Evolutionary conservation across 2,797 vertebrate genomes (phyloP).

Genomic region (Sebastes taczanowskii): DNA sequence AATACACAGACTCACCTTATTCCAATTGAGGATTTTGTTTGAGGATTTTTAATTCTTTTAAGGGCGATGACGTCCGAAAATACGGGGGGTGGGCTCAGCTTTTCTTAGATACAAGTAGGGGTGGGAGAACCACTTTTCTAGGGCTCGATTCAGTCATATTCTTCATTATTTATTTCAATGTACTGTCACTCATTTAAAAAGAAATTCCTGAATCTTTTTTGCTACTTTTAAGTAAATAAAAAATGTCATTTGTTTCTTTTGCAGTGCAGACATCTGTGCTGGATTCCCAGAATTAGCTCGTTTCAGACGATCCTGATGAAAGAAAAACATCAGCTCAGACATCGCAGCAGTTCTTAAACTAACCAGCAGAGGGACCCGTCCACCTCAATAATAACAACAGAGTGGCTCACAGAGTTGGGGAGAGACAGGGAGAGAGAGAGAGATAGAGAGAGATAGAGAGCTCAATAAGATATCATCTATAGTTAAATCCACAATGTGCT

Average conservation of each 20-base stretch:
- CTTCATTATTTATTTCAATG: neutral
- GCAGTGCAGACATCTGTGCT: neutral
- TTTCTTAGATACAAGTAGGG: too few species aligned
- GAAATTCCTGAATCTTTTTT: neutral
- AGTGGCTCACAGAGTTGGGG: neutral
- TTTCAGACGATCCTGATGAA: neutral
- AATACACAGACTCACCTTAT: too few species aligned
- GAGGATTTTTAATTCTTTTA: too few species aligned
- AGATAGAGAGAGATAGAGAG: neutral
- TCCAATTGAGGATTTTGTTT: too few species aligned
- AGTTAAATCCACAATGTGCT: conserved; percentile 35
- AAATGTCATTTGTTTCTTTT: neutral
- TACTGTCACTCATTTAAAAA: neutral
- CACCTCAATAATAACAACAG: neutral
- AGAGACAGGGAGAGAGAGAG: neutral
- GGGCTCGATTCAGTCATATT: neutral
- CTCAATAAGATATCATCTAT: neutral
- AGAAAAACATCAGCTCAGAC: neutral
- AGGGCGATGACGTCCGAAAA: too few species aligned
- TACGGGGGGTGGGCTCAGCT: too few species aligned
- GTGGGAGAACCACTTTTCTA: too few species aligned
- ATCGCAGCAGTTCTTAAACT: neutral
- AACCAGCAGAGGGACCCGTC: conserved; percentile 65
- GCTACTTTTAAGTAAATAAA: neutral
- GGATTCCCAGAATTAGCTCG: neutral